Evolutionary conservation across 2,797 vertebrate genomes (phyloP), one percentile per base, ranked within the genome.

Genomic region (Gadopsis bispinosus): DNA sequence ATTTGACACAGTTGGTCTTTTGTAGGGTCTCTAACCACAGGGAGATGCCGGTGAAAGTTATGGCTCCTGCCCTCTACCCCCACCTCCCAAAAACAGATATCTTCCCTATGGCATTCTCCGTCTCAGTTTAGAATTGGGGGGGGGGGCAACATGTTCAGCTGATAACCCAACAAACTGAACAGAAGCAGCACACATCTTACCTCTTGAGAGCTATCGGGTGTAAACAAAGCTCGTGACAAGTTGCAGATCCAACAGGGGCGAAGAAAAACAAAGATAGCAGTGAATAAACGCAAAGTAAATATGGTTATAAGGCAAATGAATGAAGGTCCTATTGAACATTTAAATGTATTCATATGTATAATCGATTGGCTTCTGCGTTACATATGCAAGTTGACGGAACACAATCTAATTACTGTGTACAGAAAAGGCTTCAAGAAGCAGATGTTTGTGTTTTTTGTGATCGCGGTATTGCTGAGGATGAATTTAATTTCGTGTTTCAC

Each of bases 1-100:
- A 87, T 89, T 93, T 88, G 92, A 94, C 90, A 94, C 91, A 93
- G 88, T 91, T 85, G 85, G 81, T 90, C 91, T 94, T 92, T 94
- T 94, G 93, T 94, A 51, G 77, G 84, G 77, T 86, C 75, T 48
- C 45, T 7, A 9, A 67, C 79, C 69, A 73, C 69, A 56, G 81
- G 73, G 74, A 86, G 79, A 87, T 77, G 89, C 85, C 87, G 83
- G 79, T 75, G 85, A 81, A 90, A 87, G 79, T 89, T 78, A 92
- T 80, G 83, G 63, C 70, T 74, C 47, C 69, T 78, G 76, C 59
- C 69, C 82, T 65, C 64, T 17, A 37, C 50, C 69, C 51, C 54
- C 26, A 8, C 55, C 33, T 5, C 73, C n/a, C 14, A 45, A 69
- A 75, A 79, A 47, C 68, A 81, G 68, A 82, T 59, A 78, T 90